Evolutionary conservation across 2,888 invertebrate genomes (phyloP), one percentile per base, ranked within the genome.

Genomic region (Ecdyonurus torrentis): DNA sequence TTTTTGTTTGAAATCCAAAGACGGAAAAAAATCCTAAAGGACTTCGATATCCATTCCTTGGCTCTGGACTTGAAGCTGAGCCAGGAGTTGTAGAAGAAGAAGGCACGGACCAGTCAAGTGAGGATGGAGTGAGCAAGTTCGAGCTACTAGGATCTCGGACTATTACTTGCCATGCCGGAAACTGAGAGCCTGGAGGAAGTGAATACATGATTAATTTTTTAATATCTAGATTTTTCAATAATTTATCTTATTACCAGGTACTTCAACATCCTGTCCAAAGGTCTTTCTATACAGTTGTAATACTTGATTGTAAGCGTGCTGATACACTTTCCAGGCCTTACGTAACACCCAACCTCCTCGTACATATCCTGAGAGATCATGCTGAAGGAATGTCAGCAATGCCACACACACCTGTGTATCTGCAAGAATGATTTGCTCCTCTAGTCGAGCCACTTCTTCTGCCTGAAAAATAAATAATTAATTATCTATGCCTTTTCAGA

Each of bases 311-410:
- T 84, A 83, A 1, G 82, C 77, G 67, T 79, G 79, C 67, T 84
- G 83, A 70, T 86, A 86, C 63, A 83, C 78, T 70, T 83, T 83
- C 84, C 85, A 86, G 0, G 85, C 83, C 71, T 82, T 83, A 25
- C 85, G 74, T 66, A 86, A 73, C 64, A 82, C 78, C 84, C 85
- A 85, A 10, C 84, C 83, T 1, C 83, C 84, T 67, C 79, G 82
- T 61, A 86, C 78, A 66, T 75, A 75, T 60, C 83, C 81, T 2
- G 81, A 76, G 59, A 85, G 74, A 70, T 85, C 85, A 70, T 84
- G 83, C 67, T 83, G 83, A 18, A 84, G 75, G 68, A 85, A 80
- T 20, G 81, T 82, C 52, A 86, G 73, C 61, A 84, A 79, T 0
- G 85, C 83, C 60, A 82, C 76, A 69, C 83, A 84, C 10, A 85